A percentile compares a stretch with the other conserved stretches of the same genome.
phyloP scores from a whole-genome alignment of 2,113 vertebrate genomes.

The Epinephelus fuscoguttatus region DNA sequence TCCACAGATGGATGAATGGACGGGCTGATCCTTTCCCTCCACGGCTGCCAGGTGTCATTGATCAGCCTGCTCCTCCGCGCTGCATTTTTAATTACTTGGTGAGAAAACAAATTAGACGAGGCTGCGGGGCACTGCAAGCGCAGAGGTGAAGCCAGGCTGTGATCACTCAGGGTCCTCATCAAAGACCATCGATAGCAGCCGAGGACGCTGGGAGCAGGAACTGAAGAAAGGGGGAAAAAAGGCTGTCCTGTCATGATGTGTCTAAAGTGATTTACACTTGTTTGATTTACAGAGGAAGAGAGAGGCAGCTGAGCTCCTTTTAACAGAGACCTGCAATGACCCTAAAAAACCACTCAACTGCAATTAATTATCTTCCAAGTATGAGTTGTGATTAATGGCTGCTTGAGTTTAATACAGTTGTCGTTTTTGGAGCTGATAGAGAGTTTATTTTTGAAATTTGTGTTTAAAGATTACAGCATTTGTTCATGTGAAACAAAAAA shows the following conservation, averaged over 20 bases:
- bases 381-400: background rate
- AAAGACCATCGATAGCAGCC: conserved; percentile 13
- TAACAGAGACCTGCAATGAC: background rate
- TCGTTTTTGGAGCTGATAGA: background rate
- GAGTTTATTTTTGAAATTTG: background rate
- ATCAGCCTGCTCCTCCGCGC: conserved; percentile 52
- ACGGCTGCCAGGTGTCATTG: conserved; percentile 63
- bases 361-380: background rate
- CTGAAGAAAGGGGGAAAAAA: background rate
- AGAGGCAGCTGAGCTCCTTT: background rate
- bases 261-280: conserved; percentile 28
- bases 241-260: background rate
- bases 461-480: background rate
- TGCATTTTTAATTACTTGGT: conserved; percentile 73
- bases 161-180: conserved; percentile 44
- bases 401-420: background rate
- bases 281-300: conserved; percentile 25
- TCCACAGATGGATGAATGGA: conserved; percentile 50
- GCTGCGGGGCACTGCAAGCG: conserved; percentile 24
- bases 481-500: too few species aligned
- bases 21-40: conserved; percentile 22
- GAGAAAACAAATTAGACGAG: conserved; percentile 74
- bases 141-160: conserved; percentile 38
- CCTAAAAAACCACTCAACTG: background rate
- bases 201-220: conserved; percentile 19